phyloP scores from a whole-genome alignment of 2,113 vertebrate species.

The Pelecanus crispus region DNA sequence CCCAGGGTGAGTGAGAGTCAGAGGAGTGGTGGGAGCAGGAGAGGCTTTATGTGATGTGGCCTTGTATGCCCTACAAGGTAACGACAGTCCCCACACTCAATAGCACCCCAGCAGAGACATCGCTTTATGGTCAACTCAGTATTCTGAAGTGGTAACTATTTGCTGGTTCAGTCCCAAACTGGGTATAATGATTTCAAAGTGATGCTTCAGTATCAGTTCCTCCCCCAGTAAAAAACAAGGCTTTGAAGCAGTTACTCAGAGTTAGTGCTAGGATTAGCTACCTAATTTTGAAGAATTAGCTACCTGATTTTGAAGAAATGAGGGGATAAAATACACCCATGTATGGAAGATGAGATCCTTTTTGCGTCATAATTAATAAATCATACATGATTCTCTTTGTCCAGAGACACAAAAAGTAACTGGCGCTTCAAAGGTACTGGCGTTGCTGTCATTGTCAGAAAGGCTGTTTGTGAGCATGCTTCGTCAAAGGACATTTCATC shows the following conservation, averaged over 20 bases:
- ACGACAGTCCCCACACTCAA: neutral
- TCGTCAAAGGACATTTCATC: slow-evolving; percentile 34
- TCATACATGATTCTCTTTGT: neutral
- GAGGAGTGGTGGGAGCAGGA: neutral
- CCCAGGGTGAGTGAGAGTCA: neutral
- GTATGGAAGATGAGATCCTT: neutral
- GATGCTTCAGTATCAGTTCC: neutral
- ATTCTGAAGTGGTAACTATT: neutral
- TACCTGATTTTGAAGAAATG: neutral
- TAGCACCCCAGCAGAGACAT: neutral
- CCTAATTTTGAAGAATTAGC: neutral
- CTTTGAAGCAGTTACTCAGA: neutral
- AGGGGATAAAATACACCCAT: neutral
- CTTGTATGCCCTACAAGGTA: neutral
- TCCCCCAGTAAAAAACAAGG: neutral
- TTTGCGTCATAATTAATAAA: neutral
- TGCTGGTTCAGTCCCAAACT: neutral
- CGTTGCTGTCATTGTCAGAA: neutral
- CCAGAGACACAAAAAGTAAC: slow-evolving; percentile 16
- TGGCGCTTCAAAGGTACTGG: neutral
- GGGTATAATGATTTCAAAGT: neutral
- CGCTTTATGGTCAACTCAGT: neutral
- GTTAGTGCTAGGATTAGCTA: neutral
- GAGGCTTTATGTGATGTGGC: neutral
- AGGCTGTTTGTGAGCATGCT: neutral